Base-by-base conservation (phyloP, 2,113 vertebrate genomes). In the Dermatemys mawii region DNA sequence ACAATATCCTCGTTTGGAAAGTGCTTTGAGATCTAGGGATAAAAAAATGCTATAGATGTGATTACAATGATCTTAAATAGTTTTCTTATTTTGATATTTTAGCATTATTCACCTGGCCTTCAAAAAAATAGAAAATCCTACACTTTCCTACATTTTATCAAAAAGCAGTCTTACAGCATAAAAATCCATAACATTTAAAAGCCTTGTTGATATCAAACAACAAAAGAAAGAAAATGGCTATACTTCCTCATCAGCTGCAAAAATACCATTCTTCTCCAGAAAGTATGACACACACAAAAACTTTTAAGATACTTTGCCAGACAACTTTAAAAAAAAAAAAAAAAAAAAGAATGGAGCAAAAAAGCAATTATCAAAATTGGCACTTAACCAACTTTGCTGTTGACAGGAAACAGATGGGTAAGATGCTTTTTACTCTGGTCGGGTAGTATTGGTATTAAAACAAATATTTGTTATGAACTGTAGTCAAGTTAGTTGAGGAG, bases 391-490 rank as follows among this genome's bases (percentile, higher is more conserved):
- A 51, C 55, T 50, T n/a, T 5, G 78, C 90, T 38, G 92, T 24
- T 89, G 96, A 89, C 93, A 94, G 80, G 84, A 85, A 96, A 81
- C 95, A 96, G 96, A 93, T 79, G 86, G 94, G 93, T 76, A 95
- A 73, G 73, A 92, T 55, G 11, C 54, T 55, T 55, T 55, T 84
- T 55, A 57, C 35, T 60, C 86, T 53, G 27, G 0, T 4, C 11
- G 81, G 91, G 91, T 57, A 90, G 90, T 8, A 60, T 44, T 87
- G 81, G 35, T 27, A 86, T 12, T 55, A 73, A 92, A 90, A 2
- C 88, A 70, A 21, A 89, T 5, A 91, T 73, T 67, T 7, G 88
- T 41, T 46, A 46, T 3, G 75, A 93, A 94, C 93, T 0, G 8
- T 5, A 89, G 27, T 32, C 17, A 3, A 78, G 78, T 63, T 76